Conservation (phyloP, 1,140 invertebrate genomes). For the Aphis craccivora region DNA sequence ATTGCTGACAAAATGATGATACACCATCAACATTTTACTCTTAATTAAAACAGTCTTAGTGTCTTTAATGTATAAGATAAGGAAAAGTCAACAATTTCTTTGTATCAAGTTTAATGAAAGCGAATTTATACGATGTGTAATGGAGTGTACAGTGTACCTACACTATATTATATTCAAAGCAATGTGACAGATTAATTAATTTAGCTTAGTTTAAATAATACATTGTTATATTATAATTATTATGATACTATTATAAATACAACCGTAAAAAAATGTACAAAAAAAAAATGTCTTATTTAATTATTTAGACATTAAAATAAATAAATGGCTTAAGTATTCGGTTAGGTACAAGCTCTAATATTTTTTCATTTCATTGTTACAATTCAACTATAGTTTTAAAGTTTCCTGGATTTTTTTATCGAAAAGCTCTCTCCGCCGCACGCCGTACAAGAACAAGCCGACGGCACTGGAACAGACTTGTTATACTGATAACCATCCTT, state of each 20-base stretch:
- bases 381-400: background rate
- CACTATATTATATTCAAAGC: background rate
- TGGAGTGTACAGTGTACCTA: background rate
- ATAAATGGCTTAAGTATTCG: background rate
- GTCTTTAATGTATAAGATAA: background rate
- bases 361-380: background rate
- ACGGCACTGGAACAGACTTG: constrained; percentile 67
- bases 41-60: constrained; percentile 29
- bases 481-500: constrained; percentile 66
- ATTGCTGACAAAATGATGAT: background rate
- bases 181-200: background rate
- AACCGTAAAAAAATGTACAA: background rate
- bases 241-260: background rate
- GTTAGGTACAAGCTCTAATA: background rate
- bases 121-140: background rate
- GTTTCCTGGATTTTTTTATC: constrained; percentile 44
- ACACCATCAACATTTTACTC: background rate
- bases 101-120: background rate
- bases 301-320: constrained; percentile 3
- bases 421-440: constrained; percentile 63
- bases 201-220: background rate
- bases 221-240: background rate
- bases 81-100: background rate
- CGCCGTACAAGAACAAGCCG: constrained; percentile 67
- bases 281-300: background rate